Conservation (phyloP, 2,888 invertebrate genomes). For the Polylopha cassiicola region DNA sequence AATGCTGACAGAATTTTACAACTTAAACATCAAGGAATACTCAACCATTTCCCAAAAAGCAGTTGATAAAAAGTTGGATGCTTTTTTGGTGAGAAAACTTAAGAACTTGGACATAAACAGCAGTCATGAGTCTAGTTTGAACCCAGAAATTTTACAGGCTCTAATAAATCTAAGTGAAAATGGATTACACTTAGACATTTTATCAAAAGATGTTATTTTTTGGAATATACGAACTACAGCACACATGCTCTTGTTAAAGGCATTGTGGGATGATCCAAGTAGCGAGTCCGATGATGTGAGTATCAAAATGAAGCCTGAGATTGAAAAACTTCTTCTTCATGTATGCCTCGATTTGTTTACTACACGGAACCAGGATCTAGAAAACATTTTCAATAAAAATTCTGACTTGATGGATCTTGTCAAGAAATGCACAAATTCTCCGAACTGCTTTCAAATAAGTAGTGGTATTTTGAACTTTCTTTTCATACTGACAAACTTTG, state of each 20-base stretch:
- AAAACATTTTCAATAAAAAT: slow-evolving; percentile 31
- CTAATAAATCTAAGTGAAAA: slow-evolving; percentile 51
- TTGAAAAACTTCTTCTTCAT: slow-evolving; percentile 47
- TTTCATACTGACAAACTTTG: slow-evolving; percentile 49
- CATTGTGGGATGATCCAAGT: slow-evolving; percentile 40
- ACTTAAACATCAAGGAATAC: slow-evolving; percentile 30
- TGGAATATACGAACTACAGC: slow-evolving; percentile 34
- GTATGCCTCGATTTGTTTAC: slow-evolving; percentile 34
- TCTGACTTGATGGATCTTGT: slow-evolving; percentile 34
- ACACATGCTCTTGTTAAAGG: slow-evolving; percentile 41
- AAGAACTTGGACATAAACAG: slow-evolving; percentile 42
- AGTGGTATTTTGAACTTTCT: slow-evolving; percentile 48
- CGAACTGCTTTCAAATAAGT: slow-evolving; percentile 58
- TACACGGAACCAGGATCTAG: slow-evolving; percentile 29
- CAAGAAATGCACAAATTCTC: slow-evolving; percentile 43
- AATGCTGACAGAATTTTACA: slow-evolving; percentile 42
- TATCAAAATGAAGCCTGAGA: slow-evolving; percentile 51
- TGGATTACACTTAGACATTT: slow-evolving; percentile 28
- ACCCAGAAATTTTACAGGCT: slow-evolving; percentile 57
- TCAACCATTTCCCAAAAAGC: slow-evolving; percentile 20
- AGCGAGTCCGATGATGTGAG: slow-evolving; percentile 41
- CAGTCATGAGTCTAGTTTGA: slow-evolving; percentile 33
- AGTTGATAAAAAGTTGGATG: slow-evolving; percentile 43
- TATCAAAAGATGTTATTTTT: slow-evolving; percentile 45
- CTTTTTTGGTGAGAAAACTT: slow-evolving; percentile 48